Evolutionary conservation across 2,888 invertebrate species (phyloP), one percentile per base, ranked within the genome.

Genomic region (Seladonia tumulorum): DNA sequence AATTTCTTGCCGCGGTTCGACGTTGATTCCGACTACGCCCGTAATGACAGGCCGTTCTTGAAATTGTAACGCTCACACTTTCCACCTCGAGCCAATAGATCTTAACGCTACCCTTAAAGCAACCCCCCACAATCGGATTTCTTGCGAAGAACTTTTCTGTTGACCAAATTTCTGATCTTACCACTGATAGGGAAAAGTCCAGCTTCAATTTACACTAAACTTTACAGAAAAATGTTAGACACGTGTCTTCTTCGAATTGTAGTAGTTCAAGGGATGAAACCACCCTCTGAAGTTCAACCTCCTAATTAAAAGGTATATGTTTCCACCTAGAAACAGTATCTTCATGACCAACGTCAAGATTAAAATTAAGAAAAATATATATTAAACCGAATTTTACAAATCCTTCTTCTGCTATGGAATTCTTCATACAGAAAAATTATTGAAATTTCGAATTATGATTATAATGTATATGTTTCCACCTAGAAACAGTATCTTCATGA

Each of bases 1-100:
- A 73, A 29, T 81, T 83, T 63, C 39, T 83, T 57, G 73, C 53
- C 57, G 42, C 35, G n/a, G 16, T 57, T 60, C 49, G 29, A 35
- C 25, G 10, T n/a, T 66, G 25, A 22, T 18, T 35, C 12, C 8
- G 57, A 42, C 57, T 8, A 25, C 42, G n/a, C 57, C 16, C 47
- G 72, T 77, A 73, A 77, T 74, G 73, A 77, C 68, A 70, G 73
- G 68, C 73, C 29, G 57, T 60, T 70, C 16, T 60, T 47, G 39
- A 60, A 68, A 76, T 74, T 73, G 73, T 68, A 72, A 74, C 66
- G 45, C 22, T 66, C 22, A 18, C 77, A 18, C 25, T 68, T 72
- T 75, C 53, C 18, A 45, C 35, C 16, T 60, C 47, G 29, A 39
- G 42, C n/a, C 35, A 4, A 39, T 39, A 12, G 49, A 39, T 77